A percentile compares a stretch with the other conserved stretches of the same genome.
Evolutionary conservation across 1,140 invertebrate species (phyloP).

Genomic region (Brachionus manjavacas): DNA sequence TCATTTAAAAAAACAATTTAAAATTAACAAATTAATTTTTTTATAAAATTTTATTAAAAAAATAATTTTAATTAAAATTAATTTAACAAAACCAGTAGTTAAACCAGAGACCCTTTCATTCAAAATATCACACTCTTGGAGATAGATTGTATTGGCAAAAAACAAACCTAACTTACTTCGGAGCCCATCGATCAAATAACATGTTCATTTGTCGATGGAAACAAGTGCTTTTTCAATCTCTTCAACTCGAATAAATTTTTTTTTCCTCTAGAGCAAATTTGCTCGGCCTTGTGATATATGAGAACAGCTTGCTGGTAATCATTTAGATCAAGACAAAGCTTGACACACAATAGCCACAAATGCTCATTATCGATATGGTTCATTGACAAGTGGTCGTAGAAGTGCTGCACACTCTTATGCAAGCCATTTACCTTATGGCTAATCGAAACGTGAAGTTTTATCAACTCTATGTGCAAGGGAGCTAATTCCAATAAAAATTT

Average conservation of each 20-base stretch:
- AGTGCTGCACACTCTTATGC: background rate
- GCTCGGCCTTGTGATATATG: constrained; percentile 3
- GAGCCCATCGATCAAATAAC: background rate
- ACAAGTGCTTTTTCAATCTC: background rate
- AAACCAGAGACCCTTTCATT: constrained; percentile 17
- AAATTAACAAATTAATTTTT: background rate
- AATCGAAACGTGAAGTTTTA: constrained; percentile 2
- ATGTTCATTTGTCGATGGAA: background rate
- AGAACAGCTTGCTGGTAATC: constrained; percentile 31
- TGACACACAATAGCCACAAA: constrained; percentile 29
- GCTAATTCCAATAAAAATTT: constrained; percentile 5
- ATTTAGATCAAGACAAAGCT: constrained; percentile 20
- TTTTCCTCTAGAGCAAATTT: background rate
- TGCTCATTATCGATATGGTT: constrained; percentile 16
- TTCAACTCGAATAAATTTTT: constrained; percentile 8
- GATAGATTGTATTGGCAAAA: background rate
- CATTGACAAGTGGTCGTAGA: constrained; percentile 31
- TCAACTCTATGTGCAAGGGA: background rate
- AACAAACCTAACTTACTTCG: constrained; percentile 21
- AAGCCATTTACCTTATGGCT: constrained; percentile 26
- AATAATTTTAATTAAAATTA: background rate
- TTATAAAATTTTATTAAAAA: constrained; percentile 35
- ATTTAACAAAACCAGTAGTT: background rate
- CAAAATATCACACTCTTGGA: constrained; percentile 16
- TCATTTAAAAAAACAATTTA: background rate